Conservation (phyloP, 2,797 vertebrate species). For the Buphagus erythrorhynchus region DNA sequence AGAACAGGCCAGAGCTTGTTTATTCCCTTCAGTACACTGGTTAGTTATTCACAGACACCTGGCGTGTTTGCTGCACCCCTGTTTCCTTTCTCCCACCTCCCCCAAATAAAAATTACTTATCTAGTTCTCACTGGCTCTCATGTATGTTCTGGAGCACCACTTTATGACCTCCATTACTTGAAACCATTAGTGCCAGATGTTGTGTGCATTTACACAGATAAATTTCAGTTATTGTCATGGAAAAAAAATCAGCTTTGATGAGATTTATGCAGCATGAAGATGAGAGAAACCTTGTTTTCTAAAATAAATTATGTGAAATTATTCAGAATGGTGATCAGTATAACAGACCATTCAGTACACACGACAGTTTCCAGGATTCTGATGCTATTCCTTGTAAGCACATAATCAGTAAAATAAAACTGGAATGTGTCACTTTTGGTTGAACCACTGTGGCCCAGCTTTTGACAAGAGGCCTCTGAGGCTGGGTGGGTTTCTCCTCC, state of each 20-base stretch:
- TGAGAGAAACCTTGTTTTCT: conserved; percentile 15
- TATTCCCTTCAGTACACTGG: neutral
- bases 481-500: neutral
- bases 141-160: neutral
- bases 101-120: neutral
- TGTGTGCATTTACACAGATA: conserved; percentile 33
- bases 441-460: neutral
- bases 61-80: neutral
- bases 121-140: neutral
- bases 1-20: neutral
- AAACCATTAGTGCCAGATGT: conserved; percentile 47
- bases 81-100: neutral
- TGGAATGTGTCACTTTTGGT: neutral
- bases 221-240: conserved; percentile 25
- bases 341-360: neutral
- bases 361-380: neutral
- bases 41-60: neutral
- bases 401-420: neutral
- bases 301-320: conserved; percentile 8
- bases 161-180: conserved; percentile 9
- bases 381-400: neutral
- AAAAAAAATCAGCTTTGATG: neutral
- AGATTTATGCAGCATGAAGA: neutral
- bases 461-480: neutral
- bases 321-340: neutral